Percentiles rank a stretch among this genome's conserved stretches.
These are phyloP conservation scores for Entomobrya proxima DNA, from an alignment of 2,888 invertebrate genomes.

Conservation along the genomic window DNA sequence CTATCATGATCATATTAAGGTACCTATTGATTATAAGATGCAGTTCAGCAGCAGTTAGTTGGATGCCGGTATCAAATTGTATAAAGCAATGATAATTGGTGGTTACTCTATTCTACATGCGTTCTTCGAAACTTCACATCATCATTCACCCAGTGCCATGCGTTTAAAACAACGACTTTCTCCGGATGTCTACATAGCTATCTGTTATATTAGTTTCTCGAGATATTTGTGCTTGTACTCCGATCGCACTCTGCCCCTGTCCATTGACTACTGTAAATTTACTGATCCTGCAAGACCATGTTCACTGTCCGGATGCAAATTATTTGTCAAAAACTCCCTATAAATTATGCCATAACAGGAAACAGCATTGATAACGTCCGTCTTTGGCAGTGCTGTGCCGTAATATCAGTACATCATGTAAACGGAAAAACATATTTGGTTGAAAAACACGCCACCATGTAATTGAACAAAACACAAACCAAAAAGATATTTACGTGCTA, in stretches of 20 bases:
- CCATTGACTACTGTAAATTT: constrained; percentile 54
- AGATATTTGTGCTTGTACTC: neutral
- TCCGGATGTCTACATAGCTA: no score
- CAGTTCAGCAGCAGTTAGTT: no score
- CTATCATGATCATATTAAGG: no score
- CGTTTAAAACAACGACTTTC: no score
- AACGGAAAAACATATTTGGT: neutral
- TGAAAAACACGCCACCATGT: neutral
- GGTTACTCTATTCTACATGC: no score
- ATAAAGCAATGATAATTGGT: no score
- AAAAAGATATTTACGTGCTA: constrained; percentile 1
- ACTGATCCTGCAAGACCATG: constrained; percentile 56
- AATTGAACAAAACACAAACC: neutral
- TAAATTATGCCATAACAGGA: constrained; percentile 34
- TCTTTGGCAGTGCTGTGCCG: constrained; percentile 62
- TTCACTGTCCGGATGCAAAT: constrained; percentile 7
- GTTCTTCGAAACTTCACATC: no score
- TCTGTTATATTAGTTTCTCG: neutral
- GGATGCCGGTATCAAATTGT: no score
- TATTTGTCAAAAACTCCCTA: neutral
- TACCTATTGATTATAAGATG: no score
- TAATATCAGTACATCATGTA: constrained; percentile 12
- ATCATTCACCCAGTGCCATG: no score
- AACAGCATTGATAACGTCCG: constrained; percentile 33
- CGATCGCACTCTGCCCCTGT: constrained; percentile 40